phyloP scores from a whole-genome alignment of 2,113 vertebrate species.

The Antigone vipio region DNA sequence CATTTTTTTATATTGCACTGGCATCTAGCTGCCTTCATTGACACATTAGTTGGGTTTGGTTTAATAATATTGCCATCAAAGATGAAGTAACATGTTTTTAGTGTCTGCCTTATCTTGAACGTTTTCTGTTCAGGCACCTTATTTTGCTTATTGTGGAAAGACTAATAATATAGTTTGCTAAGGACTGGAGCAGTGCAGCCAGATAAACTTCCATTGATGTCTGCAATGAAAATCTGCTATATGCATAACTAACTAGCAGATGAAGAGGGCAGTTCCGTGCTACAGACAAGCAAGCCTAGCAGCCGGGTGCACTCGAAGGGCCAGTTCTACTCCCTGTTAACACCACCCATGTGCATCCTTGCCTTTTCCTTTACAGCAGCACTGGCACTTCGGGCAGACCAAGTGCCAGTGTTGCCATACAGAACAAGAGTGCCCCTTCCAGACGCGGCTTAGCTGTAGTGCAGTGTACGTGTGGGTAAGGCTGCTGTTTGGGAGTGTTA shows the following conservation, averaged over 20 bases:
- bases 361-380: background rate
- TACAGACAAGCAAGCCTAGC: conserved; percentile 33
- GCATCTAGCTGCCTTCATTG: background rate
- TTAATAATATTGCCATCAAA: background rate
- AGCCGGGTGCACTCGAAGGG: conserved; percentile 32
- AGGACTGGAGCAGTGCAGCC: background rate
- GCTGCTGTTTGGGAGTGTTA: background rate
- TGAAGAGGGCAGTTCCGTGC: conserved; percentile 13
- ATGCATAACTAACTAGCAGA: conserved; percentile 15
- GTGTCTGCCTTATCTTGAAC: background rate
- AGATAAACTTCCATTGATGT: conserved; percentile 26
- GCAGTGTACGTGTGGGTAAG: background rate
- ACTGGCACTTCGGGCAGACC: background rate
- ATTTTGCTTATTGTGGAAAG: conserved; percentile 25
- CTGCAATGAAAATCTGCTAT: background rate
- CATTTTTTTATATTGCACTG: background rate
- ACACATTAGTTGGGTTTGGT: background rate
- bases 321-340: conserved; percentile 38
- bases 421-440: background rate
- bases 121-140: background rate
- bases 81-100: background rate
- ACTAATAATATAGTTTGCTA: background rate
- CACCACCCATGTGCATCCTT: background rate
- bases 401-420: background rate
- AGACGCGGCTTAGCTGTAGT: background rate